Evolutionary conservation across 2,113 vertebrate genomes (phyloP).

Genomic region (Aplodontia rufa): DNA sequence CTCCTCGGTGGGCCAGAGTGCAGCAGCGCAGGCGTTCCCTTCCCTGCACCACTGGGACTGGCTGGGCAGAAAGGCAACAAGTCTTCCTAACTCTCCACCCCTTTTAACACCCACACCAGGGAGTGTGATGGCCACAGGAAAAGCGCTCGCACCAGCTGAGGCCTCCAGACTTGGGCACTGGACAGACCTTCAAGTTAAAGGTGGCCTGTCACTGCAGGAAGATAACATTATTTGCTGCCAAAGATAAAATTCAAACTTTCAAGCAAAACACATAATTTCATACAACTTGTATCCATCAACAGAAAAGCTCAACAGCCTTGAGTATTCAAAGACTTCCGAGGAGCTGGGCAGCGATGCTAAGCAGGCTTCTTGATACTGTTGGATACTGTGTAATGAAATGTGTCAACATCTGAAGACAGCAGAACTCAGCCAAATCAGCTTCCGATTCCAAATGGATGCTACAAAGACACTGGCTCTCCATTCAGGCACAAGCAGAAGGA

Average conservation of each 20-base stretch:
- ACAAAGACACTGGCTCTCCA: not conserved
- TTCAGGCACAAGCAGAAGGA: not conserved
- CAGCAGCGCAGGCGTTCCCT: no score
- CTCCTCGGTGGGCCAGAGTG: no score
- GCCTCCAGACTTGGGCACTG: no score
- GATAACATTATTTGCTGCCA: not conserved
- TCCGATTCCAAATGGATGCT: not conserved
- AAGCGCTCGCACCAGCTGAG: no score
- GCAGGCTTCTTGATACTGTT: no score
- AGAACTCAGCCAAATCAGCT: not conserved
- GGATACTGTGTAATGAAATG: not conserved
- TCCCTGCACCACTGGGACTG: no score
- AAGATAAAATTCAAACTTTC: constrained; percentile 1
- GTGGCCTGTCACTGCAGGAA: no score
- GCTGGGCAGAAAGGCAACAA: no score
- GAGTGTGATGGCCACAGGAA: no score
- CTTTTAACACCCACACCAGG: no score
- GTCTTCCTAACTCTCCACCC: no score
- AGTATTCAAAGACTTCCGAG: not conserved
- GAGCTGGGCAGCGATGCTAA: not conserved
- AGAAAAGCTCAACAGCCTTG: not conserved
- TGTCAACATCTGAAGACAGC: not conserved
- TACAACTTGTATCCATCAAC: not conserved
- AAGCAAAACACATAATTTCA: not conserved
- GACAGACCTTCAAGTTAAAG: no score